Base-by-base conservation (phyloP, 92 coral and sea anemone species). In the Bergia puertoricense region DNA sequence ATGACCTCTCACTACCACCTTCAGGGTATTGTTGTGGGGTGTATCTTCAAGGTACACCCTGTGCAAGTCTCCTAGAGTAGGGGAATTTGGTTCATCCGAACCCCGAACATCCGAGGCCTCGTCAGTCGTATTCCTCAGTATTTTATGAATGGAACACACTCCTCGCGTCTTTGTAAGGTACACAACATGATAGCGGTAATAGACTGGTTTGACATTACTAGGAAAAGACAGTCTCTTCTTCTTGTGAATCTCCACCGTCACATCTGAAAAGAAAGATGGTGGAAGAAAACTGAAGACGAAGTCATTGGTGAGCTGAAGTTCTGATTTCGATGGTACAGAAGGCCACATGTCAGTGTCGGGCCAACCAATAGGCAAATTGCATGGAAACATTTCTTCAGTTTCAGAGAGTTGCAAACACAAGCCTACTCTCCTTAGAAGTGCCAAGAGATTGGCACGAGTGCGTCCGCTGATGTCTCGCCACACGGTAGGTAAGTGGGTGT, bases 301-400 rank as follows among this genome's bases (percentile, higher is more conserved):
- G 51, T 81, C 39, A 38, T 81, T n/a, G 56, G 59, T 82, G 3
- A 82, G 59, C 86, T 82, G 86, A 40, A 82, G 76, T 42, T 82
- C 86, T 67, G 54, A 42, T 6, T 42, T 71, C 36, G 76, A 82
- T 66, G 86, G 76, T 36, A 67, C 76, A 39, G 76, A 20, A 8
- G 86, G 86, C 86, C 86, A 82, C 20, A 82, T 82, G 54, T 82
- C 76, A 62, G 76, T 20, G 11, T 82, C 86, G 6, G 86, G 86
- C 86, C 86, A 82, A n/a, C 86, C 76, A 18, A 82, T 71, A 5
- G 86, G 86, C 74, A 82, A 82, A 66, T 40, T 62, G 69, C 86
- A 82, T 6, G 86, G 86, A 43, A 82, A 82, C 76, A 82, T 20
- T 67, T 82, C 86, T 22, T 66, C 86, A 30, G 8, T 67, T 6